These are phyloP conservation scores for Urocolius indicus DNA, from an alignment of 2,113 vertebrate species.

Conservation along the genomic window DNA sequence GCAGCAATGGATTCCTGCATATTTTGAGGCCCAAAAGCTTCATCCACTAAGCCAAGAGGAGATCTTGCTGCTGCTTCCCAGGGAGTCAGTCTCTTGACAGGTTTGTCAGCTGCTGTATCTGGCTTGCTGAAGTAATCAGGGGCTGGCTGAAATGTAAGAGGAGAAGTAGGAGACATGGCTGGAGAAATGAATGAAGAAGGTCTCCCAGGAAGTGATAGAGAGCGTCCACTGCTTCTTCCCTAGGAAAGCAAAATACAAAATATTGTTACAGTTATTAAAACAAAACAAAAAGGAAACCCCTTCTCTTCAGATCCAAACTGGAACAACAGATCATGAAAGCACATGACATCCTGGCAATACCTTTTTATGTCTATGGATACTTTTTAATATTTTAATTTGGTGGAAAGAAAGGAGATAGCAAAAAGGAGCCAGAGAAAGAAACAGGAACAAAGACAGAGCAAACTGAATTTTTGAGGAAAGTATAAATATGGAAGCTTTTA, in stretches of 20 bases:
- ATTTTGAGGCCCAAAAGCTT: conserved; percentile 84
- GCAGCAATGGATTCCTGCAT: conserved; percentile 86
- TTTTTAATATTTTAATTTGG: neutral
- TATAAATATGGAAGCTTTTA: neutral
- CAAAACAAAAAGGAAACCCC: neutral
- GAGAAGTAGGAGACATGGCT: conserved; percentile 72
- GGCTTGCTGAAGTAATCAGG: conserved; percentile 64
- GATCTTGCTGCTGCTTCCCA: conserved; percentile 93
- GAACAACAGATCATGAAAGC: neutral
- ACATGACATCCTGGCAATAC: neutral
- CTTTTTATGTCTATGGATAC: neutral
- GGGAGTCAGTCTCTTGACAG: conserved; percentile 83
- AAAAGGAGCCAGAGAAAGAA: neutral
- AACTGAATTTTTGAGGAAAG: neutral
- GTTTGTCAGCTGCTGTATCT: conserved; percentile 62
- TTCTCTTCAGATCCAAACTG: neutral
- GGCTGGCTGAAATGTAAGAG: conserved; percentile 61
- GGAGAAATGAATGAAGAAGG: conserved; percentile 5
- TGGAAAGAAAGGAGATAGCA: neutral
- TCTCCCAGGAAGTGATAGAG: conserved; percentile 84
- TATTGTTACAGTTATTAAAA: neutral
- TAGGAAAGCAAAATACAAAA: conserved; percentile 61
- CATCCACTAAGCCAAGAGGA: conserved; percentile 90
- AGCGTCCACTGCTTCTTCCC: conserved; percentile 72
- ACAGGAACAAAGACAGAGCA: neutral